Conservation (phyloP, 2,888 invertebrate genomes). For the Ormyrus pomaceus region DNA sequence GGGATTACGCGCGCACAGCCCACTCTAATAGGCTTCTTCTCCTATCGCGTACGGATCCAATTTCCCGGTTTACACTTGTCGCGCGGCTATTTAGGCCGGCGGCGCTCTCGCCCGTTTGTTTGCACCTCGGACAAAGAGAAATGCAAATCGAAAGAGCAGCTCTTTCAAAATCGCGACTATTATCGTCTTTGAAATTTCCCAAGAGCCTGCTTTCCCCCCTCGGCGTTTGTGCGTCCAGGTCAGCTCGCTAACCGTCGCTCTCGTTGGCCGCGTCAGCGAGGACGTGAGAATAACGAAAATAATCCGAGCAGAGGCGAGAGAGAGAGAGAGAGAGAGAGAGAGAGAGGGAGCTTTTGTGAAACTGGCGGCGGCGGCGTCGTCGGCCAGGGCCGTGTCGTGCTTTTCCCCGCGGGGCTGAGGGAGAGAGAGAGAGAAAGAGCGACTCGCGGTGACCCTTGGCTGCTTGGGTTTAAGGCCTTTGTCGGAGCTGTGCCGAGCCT, state of each 20-base stretch:
- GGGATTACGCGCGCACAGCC: not conserved
- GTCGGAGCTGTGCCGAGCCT: slow-evolving; percentile 55
- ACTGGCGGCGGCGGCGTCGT: slow-evolving; percentile 28
- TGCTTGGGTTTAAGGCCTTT: slow-evolving; percentile 59
- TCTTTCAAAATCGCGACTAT: slow-evolving; percentile 23
- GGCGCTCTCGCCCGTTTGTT: not conserved
- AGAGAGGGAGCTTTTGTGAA: slow-evolving; percentile 45
- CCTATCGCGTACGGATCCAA: not conserved
- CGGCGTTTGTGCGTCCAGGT: slow-evolving; percentile 10
- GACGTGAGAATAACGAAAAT: slow-evolving; percentile 56
- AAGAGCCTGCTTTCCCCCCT: slow-evolving; percentile 34
- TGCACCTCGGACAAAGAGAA: slow-evolving; percentile 7
- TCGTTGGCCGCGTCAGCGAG: slow-evolving; percentile 50
- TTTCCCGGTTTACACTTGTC: not conserved
- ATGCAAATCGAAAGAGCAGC: slow-evolving; percentile 17
- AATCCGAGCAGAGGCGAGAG: slow-evolving; percentile 24
- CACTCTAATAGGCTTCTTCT: too few species aligned
- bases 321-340: not conserved
- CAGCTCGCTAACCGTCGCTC: slow-evolving; percentile 40
- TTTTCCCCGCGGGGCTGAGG: slow-evolving; percentile 41
- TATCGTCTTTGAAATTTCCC: slow-evolving; percentile 49
- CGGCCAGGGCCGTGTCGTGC: slow-evolving; percentile 42
- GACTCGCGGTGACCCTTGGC: slow-evolving; percentile 55
- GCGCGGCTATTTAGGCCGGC: not conserved
- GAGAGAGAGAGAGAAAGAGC: slow-evolving; percentile 6